Evolutionary conservation across 1,140 invertebrate species (phyloP), one percentile per base, ranked within the genome.

Genomic region (Globodera ellingtonae): DNA sequence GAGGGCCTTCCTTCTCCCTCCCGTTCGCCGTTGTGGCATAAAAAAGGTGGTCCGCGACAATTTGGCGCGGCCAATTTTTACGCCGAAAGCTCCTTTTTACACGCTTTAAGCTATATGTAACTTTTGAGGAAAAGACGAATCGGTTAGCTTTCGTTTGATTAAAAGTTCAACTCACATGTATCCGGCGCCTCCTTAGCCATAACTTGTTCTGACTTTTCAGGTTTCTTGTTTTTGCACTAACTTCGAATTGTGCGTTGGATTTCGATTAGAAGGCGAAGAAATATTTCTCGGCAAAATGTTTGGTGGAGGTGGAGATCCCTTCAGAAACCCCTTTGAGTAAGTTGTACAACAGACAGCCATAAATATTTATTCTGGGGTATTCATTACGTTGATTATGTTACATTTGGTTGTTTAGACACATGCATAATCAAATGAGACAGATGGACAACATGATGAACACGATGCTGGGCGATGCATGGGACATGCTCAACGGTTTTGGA

Each of bases 391-490:
- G 81, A 82, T 6, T 78, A 9, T 67, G 5, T 83, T 79, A 78
- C 8, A 50, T 35, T 35, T 35, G 35, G 35, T 35, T 24, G 69
- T 89, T 88, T 44, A 86, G 86, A 4, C 66, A 86, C 47, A 87
- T 89, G 76, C 86, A 82, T 21, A 75, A 83, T 48, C 85, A 87
- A 47, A 85, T 87, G 85, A 24, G 71, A 9, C 59, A 85, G 52
- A 86, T 86, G 85, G 80, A 86, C 44, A 74, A 83, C 6, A 84
- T 85, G 75, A 87, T 89, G 87, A 85, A 87, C 47, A 65, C 72
- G 24, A 86, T 87, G 84, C 75, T 87, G 76, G 84, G 86, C 15
- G 80, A 83, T 59, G 74, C 86, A 35, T 86, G 87, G 48, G 84
- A 78, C 46, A 59, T 83, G 78, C 52, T 81, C 13, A 82, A 81